Conservation (phyloP, 1,140 invertebrate genomes). For the Eciton burchellii region DNA sequence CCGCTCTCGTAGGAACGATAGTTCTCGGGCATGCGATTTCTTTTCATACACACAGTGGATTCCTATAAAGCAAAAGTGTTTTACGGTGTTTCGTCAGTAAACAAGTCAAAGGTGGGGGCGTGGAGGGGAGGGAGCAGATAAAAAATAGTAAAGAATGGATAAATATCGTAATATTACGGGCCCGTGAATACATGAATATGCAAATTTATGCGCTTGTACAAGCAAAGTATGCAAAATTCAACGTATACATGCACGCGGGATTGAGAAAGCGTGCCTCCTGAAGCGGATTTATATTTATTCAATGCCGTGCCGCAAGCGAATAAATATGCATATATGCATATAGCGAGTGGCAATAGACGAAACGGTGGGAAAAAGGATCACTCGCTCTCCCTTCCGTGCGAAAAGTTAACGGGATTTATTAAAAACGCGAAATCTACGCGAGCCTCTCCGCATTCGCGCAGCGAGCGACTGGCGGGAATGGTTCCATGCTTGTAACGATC, state of each 20-base stretch:
- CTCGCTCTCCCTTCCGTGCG: not conserved
- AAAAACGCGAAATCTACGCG: too few relatives aligned
- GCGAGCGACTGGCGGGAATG: too few relatives aligned
- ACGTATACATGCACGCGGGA: not conserved
- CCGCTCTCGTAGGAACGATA: too few relatives aligned
- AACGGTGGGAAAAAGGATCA: not conserved
- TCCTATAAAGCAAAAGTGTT: not conserved
- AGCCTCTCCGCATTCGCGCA: too few relatives aligned
- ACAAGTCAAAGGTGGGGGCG: conserved; percentile 28
- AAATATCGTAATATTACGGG: conserved; percentile 41
- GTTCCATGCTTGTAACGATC: too few relatives aligned
- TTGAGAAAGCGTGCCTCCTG: not conserved
- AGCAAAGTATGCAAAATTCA: conserved; percentile 5
- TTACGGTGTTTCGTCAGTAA: too few relatives aligned
- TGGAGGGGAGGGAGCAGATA: not conserved
- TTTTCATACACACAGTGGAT: too few relatives aligned
- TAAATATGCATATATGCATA: conserved; percentile 7
- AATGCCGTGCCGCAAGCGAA: not conserved
- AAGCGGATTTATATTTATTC: conserved; percentile 22
- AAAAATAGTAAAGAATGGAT: conserved; percentile 4
- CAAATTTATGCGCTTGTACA: conserved; percentile 30
- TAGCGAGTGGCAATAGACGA: not conserved
- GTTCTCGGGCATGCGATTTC: too few relatives aligned
- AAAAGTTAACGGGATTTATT: not conserved
- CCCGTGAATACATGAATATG: conserved; percentile 17